These are phyloP conservation scores for Siphamia tubifer DNA, from an alignment of 2,113 vertebrate genomes.

Conservation along the genomic window DNA sequence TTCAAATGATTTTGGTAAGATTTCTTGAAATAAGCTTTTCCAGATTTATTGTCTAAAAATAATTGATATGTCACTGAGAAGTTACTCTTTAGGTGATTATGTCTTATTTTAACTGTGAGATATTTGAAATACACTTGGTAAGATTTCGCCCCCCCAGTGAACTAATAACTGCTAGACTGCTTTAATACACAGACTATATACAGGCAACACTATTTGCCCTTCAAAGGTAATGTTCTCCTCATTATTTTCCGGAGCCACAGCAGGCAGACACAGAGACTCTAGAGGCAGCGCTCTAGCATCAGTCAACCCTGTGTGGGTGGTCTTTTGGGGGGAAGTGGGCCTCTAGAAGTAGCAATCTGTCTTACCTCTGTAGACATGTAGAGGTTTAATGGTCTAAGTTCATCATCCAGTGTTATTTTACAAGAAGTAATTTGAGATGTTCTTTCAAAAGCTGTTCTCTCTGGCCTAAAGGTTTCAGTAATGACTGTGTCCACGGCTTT, in stretches of 20 bases:
- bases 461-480: too few relatives aligned
- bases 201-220: background rate
- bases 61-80: too few relatives aligned
- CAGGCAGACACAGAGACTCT: background rate
- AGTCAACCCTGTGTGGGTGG: conserved; percentile 4
- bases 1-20: too few relatives aligned
- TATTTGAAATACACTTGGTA: too few relatives aligned
- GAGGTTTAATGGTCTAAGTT: background rate
- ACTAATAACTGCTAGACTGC: background rate
- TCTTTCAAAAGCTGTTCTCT: too few relatives aligned
- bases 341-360: background rate
- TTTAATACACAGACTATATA: background rate
- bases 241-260: background rate
- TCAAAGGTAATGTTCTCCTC: background rate
- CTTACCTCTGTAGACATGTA: background rate
- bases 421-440: too few relatives aligned
- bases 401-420: background rate
- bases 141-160: too few relatives aligned
- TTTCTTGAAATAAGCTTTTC: too few relatives aligned
- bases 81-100: too few relatives aligned
- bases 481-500: too few relatives aligned
- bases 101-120: too few relatives aligned
- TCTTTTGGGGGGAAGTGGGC: background rate
- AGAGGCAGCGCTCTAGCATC: background rate
- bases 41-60: too few relatives aligned